A percentile compares a stretch with the other conserved stretches of the same genome.
phyloP scores from a whole-genome alignment of 2,888 invertebrate genomes.

The Ormyrus thymus region DNA sequence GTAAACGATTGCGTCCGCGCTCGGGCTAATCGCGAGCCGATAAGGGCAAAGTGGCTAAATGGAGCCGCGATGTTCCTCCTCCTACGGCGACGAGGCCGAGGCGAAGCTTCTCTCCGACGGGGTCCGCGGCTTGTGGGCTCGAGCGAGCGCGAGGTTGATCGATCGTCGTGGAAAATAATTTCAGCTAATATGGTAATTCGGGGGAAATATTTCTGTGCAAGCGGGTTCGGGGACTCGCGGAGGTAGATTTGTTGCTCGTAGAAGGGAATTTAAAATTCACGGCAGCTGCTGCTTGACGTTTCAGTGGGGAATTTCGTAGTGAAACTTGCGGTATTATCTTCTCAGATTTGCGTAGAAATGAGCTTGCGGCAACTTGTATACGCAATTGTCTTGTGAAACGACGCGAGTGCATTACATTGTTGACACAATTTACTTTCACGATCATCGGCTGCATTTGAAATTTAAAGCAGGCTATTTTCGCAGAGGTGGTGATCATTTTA shows the following conservation, averaged over 20 bases:
- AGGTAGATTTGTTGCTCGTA: no score
- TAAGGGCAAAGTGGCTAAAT: neutral
- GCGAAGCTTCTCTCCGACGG: neutral
- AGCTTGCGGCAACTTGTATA: neutral
- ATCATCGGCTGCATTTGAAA: constrained; percentile 2
- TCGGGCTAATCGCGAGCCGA: neutral
- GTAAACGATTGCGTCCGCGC: neutral
- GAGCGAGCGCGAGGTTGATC: neutral
- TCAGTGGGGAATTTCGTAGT: no score
- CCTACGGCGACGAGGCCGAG: neutral
- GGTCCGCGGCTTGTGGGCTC: neutral
- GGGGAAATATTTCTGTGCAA: no score
- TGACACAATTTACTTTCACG: constrained; percentile 1
- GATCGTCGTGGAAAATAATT: no score
- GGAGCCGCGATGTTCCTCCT: neutral
- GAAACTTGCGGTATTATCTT: no score
- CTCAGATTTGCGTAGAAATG: neutral
- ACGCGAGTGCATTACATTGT: neutral
- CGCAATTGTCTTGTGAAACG: constrained; percentile 22
- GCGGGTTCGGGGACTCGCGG: no score
- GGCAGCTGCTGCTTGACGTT: no score
- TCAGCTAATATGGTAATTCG: no score
- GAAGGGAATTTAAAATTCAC: no score
- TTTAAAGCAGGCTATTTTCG: neutral
- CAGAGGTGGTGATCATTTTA: neutral